Percentiles rank a stretch among this genome's conserved stretches.
phyloP scores from a whole-genome alignment of 2,797 vertebrate genomes.

The Kryptolebias ocellatus region DNA sequence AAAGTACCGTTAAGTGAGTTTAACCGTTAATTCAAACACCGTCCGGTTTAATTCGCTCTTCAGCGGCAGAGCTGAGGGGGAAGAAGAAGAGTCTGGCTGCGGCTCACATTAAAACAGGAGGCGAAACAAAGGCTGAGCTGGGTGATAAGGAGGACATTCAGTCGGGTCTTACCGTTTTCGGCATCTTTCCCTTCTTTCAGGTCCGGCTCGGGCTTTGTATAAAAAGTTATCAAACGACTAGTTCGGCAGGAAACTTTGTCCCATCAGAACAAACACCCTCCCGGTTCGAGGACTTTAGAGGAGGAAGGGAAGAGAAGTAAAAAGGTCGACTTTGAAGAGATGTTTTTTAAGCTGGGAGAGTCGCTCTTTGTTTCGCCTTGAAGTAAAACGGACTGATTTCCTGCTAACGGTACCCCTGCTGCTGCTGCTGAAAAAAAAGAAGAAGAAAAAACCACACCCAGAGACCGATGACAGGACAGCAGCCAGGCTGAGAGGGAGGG shows the following conservation, averaged over 20 bases:
- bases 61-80: too few relatives aligned
- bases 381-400: constrained; percentile 74
- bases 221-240: constrained; percentile 50
- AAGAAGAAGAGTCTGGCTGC: neutral
- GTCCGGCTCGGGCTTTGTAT: constrained; percentile 32
- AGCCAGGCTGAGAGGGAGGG: constrained; percentile 53
- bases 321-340: neutral
- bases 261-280: constrained; percentile 75
- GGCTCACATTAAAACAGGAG: neutral
- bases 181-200: constrained; percentile 73
- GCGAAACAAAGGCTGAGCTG: too few relatives aligned
- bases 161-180: constrained; percentile 82
- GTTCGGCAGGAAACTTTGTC: constrained; percentile 79
- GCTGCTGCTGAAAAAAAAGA: constrained; percentile 27
- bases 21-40: constrained; percentile 16
- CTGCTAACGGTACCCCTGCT: constrained; percentile 86
- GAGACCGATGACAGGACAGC: constrained; percentile 80
- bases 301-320: too few relatives aligned
- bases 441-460: constrained; percentile 83
- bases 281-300: constrained; percentile 22
- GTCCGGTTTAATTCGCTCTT: neutral
- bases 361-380: constrained; percentile 71
- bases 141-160: neutral
- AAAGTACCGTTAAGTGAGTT: constrained; percentile 54
- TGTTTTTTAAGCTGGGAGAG: constrained; percentile 24